A percentile compares a stretch with the other conserved stretches of the same genome.
Evolutionary conservation across 2,888 invertebrate species (phyloP).

Genomic region (Lymantria dispar): DNA sequence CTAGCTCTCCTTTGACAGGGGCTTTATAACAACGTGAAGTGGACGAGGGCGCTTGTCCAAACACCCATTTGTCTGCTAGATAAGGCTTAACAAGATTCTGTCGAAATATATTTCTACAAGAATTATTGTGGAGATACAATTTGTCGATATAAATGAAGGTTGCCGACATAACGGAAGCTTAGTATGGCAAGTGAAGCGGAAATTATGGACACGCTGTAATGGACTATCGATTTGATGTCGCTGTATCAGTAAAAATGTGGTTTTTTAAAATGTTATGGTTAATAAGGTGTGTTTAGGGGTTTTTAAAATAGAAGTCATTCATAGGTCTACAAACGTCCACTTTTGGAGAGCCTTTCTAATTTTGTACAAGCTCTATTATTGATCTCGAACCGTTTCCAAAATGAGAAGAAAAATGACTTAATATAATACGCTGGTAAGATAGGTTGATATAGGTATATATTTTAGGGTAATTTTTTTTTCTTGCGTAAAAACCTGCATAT

Average conservation of each 20-base stretch:
- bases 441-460: too few relatives aligned
- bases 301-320: too few relatives aligned
- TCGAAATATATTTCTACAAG: slow-evolving; percentile 23
- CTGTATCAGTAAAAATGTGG: not conserved
- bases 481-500: too few relatives aligned
- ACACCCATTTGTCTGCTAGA: slow-evolving; percentile 38
- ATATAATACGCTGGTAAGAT: too few relatives aligned
- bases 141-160: slow-evolving; percentile 23
- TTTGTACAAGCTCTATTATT: too few relatives aligned
- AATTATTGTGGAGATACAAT: slow-evolving; percentile 21
- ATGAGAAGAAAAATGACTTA: too few relatives aligned
- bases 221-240: slow-evolving; percentile 11
- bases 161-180: slow-evolving; percentile 4
- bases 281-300: not conserved
- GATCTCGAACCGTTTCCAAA: too few relatives aligned
- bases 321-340: too few relatives aligned
- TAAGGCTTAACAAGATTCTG: slow-evolving; percentile 34
- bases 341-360: too few relatives aligned
- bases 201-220: slow-evolving; percentile 21
- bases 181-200: slow-evolving; percentile 20
- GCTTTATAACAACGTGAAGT: slow-evolving; percentile 30
- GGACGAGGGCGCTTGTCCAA: slow-evolving; percentile 35
- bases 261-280: not conserved
- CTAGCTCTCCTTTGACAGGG: slow-evolving; percentile 5
- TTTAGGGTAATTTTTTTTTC: too few relatives aligned